Conservation (phyloP, 2,113 vertebrate genomes). For the Zapus hudsonius region DNA sequence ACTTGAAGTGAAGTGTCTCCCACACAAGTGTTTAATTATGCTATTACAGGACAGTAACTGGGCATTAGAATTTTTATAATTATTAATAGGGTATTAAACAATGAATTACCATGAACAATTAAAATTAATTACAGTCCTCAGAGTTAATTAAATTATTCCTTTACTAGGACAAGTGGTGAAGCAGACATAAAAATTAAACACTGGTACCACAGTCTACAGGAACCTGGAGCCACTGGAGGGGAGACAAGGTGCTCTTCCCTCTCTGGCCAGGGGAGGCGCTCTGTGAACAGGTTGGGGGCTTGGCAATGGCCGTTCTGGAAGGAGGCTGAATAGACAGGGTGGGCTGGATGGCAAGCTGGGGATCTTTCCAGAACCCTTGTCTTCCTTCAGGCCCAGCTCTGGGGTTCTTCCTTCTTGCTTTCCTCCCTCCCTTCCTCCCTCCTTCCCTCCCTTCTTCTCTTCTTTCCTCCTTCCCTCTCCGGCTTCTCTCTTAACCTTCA, state of each 20-base stretch:
- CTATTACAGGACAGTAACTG: conserved; percentile 75
- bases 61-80: conserved; percentile 77
- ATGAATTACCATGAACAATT: conserved; percentile 85
- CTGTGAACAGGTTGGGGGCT: background rate
- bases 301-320: background rate
- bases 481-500: too few species aligned
- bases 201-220: background rate
- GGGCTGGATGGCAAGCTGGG: background rate
- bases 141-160: conserved; percentile 86
- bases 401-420: background rate
- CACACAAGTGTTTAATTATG: conserved; percentile 79
- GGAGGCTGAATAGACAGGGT: background rate
- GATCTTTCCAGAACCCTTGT: background rate
- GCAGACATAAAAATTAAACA: conserved; percentile 68
- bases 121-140: conserved; percentile 88
- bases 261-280: background rate
- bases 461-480: background rate
- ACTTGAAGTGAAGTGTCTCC: conserved; percentile 73
- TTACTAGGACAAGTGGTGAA: conserved; percentile 67
- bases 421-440: too few species aligned
- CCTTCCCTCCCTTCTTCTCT: too few species aligned
- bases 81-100: conserved; percentile 85
- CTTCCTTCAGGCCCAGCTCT: fast-evolving
- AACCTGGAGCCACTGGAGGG: fast-evolving
- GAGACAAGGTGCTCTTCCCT: background rate